phyloP scores from a whole-genome alignment of 2,797 vertebrate genomes.

The Sitta carolinensis region DNA sequence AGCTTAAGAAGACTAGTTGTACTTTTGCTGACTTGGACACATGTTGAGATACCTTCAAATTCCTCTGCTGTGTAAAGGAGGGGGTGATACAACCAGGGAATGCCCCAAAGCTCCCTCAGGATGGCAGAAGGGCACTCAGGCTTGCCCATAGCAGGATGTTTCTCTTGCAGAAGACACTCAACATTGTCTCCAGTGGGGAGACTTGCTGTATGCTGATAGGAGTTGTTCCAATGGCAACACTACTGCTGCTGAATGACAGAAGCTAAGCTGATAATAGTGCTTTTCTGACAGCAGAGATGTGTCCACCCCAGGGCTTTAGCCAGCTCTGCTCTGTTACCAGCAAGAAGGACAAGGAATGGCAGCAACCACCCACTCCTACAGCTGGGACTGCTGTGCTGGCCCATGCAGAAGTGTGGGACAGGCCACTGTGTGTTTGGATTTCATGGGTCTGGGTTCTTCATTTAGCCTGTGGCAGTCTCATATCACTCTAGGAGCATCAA shows the following conservation, averaged over 20 bases:
- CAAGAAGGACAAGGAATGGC: background rate
- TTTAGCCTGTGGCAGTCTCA: background rate
- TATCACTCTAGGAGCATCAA: background rate
- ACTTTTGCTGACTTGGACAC: background rate
- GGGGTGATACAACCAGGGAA: background rate
- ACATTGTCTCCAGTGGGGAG: background rate
- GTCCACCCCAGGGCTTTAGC: background rate
- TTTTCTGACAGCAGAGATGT: background rate
- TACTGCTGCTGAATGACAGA: background rate
- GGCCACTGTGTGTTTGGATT: background rate
- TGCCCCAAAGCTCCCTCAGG: background rate
- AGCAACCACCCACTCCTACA: background rate
- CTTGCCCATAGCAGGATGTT: background rate
- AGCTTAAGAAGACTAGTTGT: background rate
- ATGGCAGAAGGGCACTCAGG: background rate
- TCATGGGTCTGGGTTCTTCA: background rate
- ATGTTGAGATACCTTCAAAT: background rate
- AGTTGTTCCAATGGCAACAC: background rate
- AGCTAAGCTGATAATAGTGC: background rate
- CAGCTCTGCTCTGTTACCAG: background rate
- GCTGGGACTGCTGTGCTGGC: background rate
- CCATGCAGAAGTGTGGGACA: rapidly evolving
- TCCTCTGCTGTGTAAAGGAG: background rate
- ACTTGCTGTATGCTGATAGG: background rate
- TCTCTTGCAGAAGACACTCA: background rate